These are phyloP conservation scores for Leguminivora glycinivorella DNA, from an alignment of 1,140 invertebrate species.

Conservation along the genomic window DNA sequence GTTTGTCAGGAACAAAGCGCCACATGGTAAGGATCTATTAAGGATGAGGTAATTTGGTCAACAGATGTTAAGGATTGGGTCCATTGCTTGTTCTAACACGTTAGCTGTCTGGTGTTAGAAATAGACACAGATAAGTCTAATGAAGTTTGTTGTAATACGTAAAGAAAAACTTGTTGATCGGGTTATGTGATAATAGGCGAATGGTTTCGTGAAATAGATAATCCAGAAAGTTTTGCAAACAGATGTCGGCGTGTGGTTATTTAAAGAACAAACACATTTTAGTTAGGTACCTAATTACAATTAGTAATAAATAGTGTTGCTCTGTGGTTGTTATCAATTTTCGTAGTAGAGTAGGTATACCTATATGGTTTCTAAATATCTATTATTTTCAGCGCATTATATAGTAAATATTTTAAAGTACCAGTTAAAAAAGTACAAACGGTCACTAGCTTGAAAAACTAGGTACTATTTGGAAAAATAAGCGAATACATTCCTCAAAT, in stretches of 20 bases:
- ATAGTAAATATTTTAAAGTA: no score
- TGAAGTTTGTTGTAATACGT: slow-evolving; percentile 8
- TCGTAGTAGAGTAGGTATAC: no score
- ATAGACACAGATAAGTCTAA: slow-evolving; percentile 7
- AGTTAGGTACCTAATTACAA: no score
- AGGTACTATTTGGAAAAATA: no score
- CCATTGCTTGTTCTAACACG: slow-evolving; percentile 30
- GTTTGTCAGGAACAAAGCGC: slow-evolving; percentile 57
- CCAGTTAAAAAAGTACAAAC: no score
- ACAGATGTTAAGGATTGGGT: slow-evolving; percentile 31
- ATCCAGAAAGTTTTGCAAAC: background rate
- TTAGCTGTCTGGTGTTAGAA: slow-evolving; percentile 32
- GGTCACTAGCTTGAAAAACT: no score
- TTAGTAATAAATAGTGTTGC: no score
- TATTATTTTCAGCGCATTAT: no score
- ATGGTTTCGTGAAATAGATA: no score
- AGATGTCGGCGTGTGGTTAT: background rate
- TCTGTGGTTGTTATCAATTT: no score
- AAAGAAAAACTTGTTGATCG: background rate
- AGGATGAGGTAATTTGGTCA: slow-evolving; percentile 31
- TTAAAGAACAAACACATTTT: background rate
- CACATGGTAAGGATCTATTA: slow-evolving; percentile 49
- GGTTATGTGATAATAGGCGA: background rate
- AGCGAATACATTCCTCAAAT: no score
- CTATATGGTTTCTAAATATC: no score